A percentile compares a stretch with the other conserved stretches of the same genome.
Conservation (phyloP, 2,797 vertebrate genomes). For the Malurus leucopterus region DNA sequence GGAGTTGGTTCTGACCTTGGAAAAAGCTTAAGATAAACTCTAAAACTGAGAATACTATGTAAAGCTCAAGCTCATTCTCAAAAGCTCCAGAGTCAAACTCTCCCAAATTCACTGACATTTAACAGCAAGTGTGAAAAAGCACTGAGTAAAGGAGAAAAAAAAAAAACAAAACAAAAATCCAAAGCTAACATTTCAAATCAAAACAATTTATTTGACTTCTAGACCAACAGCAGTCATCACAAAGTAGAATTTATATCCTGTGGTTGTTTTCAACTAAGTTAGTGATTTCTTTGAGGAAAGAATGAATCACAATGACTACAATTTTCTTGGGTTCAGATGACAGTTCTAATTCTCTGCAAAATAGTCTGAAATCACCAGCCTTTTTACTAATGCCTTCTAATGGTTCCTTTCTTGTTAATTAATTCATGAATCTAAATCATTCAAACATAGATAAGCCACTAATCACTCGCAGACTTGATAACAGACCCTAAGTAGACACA, state of each 20-base stretch:
- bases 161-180: neutral
- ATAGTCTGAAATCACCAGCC: neutral
- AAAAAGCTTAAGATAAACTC: conserved; percentile 12
- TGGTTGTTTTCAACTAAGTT: conserved; percentile 12
- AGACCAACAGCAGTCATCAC: neutral
- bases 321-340: neutral
- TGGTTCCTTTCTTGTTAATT: conserved; percentile 22
- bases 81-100: neutral
- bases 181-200: conserved; percentile 7
- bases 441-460: conserved; percentile 32
- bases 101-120: neutral
- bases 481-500: neutral
- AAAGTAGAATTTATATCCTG: conserved; percentile 1
- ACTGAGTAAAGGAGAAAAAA: neutral
- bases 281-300: neutral
- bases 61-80: neutral
- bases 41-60: neutral
- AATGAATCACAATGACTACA: neutral
- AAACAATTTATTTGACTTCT: neutral
- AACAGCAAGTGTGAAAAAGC: neutral
- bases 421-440: conserved; percentile 42
- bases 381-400: conserved; percentile 25
- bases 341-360: neutral
- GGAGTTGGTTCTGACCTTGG: neutral
- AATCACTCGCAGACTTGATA: conserved; percentile 14